Conservation (phyloP, 2,888 invertebrate genomes). For the Micoletzkya japonica region DNA sequence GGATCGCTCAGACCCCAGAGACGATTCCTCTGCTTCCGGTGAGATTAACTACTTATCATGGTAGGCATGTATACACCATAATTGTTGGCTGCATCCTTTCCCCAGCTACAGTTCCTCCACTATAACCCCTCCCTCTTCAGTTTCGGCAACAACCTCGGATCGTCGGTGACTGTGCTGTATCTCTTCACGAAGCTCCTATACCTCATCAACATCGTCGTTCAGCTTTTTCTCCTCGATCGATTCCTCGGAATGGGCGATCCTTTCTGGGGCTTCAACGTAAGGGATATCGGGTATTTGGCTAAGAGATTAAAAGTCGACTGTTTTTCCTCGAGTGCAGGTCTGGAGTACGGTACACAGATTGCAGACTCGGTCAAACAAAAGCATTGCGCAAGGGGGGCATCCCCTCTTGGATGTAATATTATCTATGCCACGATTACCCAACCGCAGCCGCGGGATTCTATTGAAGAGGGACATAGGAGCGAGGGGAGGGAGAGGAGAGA, state of each 20-base stretch:
- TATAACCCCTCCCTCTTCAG: constrained; percentile 41
- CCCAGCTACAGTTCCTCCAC: too few species aligned
- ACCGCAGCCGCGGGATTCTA: too few species aligned
- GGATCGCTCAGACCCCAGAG: constrained; percentile 28
- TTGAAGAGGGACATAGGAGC: too few species aligned
- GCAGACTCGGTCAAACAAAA: too few species aligned
- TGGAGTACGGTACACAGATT: too few species aligned
- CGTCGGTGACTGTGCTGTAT: constrained; percentile 55
- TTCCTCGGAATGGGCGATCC: constrained; percentile 62
- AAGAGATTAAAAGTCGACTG: background rate
- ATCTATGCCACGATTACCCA: too few species aligned
- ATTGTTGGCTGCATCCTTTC: too few species aligned
- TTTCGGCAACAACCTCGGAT: constrained; percentile 45
- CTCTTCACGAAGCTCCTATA: constrained; percentile 56
- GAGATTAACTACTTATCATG: background rate
- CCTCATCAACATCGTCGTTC: constrained; percentile 59
- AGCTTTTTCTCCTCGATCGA: constrained; percentile 62
- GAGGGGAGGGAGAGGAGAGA: too few species aligned
- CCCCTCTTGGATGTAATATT: too few species aligned
- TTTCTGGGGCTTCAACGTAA: constrained; percentile 63
- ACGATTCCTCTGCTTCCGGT: constrained; percentile 36
- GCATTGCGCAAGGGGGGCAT: too few species aligned
- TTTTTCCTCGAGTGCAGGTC: too few species aligned
- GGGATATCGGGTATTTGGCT: background rate
- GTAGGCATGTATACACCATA: background rate